Evolutionary conservation across 92 coral and sea anemone species (phyloP), one percentile per base, ranked within the genome.

Genomic region (Epizoanthus scotinus): DNA sequence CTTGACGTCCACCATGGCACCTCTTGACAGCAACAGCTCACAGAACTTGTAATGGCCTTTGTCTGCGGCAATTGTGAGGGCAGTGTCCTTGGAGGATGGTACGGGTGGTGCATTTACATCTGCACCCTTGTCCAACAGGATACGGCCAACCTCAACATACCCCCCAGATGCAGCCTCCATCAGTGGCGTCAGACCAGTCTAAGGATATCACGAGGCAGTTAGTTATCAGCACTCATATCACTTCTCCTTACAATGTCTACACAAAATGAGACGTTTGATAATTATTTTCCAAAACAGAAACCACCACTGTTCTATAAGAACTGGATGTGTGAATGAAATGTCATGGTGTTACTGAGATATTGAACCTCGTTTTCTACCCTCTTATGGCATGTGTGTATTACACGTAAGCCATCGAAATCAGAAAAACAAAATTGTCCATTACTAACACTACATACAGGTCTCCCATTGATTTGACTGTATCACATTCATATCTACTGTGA

Each of bases 161-260:
- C 98, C 98, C 34, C 98, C 98, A 17, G 98, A 95, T 0, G 98
- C 98, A 8, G 98, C 98, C 65, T 95, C 98, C 98, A 95, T 95
- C 36, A 95, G 89, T 9, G 98, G 98, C 5, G 98, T 95, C 31
- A 95, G 88, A 42, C 98, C 98, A 83, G 98, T 95, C 98, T 95
- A 79, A 40, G 59, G 7, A 28, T 34, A 57, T 5, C 59, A 59
- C 15, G 55, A 25, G 47, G 40, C 5, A 36, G 19, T 52, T 15
- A 8, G 47, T 28, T 22, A 84, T 42, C 13, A 14, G 18, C 36
- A n/a, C n/a, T n/a, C n/a, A 20, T 21, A 7, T 21, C 19, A 20
- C 40, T 40, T 49, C 60, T 12, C 52, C 28, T 34, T 10, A 63
- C 50, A 60, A 44, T 8, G 14, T 44, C 52, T 47, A 47, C 52